Base-by-base conservation (phyloP, 2,888 invertebrate species). In the Amphipyra berbera region DNA sequence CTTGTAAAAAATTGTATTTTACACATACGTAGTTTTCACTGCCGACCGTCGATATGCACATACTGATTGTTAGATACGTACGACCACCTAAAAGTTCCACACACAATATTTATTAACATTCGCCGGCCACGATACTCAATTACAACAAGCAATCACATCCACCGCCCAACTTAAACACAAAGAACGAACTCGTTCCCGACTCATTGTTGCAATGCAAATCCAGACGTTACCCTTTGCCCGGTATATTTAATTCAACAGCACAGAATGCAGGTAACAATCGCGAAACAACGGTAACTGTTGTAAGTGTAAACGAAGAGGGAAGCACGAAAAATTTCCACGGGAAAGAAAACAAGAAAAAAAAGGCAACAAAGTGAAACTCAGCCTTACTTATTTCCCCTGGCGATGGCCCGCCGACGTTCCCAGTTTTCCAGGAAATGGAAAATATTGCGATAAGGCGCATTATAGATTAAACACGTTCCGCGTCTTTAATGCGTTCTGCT, bases 391-490 rank as follows among this genome's bases (percentile, higher is more conserved):
- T 95, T 95, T 95, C 95, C 95, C 95, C 82, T 92, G 95, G 86
- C 95, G 94, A 90, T 88, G 83, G 83, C 88, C 88, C 88, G 88
- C 87, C 88, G 88, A 86, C 91, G 89, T 83, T 86, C 86, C 88
- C 88, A 83, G 88, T 88, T 89, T 89, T 85, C 89, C 88, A 86
- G 94, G 93, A 94, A 95, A 94, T 95, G 95, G 95, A 92, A 95
- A 95, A 95, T 95, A 95, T 95, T 91, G 94, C 93, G 94, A 95
- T 95, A 95, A 95, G 94, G 89, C 87, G 88, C 95, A 94, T 95
- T 95, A 95, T 92, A 94, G 93, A 95, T 95, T 95, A 94, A 93
- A 94, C 91, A 89, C 87, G 90, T 89, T 87, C 79, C 87, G 87
- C 79, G 84, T 86, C 86, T 88, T 89, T 92, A 93, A 93, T 91